These are phyloP conservation scores for Nothoprocta pentlandii DNA, from an alignment of 2,113 vertebrate species.

Conservation along the genomic window DNA sequence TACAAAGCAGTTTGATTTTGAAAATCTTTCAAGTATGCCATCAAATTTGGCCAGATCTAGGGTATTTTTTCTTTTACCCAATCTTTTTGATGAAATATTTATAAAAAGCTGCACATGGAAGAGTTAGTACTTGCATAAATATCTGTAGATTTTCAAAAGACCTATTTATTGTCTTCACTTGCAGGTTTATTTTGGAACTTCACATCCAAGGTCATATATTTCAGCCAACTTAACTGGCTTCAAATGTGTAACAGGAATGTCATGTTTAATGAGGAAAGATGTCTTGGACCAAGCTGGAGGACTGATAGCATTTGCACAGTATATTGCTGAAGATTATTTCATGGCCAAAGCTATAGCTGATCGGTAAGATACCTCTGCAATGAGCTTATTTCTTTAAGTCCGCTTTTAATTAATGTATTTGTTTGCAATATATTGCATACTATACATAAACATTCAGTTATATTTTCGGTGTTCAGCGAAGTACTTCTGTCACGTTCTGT, in stretches of 20 bases:
- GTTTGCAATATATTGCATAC: background rate
- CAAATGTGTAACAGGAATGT: conserved; percentile 99
- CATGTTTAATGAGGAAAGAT: conserved; percentile 97
- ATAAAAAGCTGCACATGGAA: background rate
- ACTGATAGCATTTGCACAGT: conserved; percentile 94
- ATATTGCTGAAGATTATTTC: conserved; percentile 99
- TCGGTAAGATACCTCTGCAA: conserved; percentile 81
- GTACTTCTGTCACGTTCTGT: background rate
- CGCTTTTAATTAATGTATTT: background rate
- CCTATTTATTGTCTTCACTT: background rate
- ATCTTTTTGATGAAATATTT: background rate
- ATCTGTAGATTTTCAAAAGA: background rate
- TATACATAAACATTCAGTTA: background rate
- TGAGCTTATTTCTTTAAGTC: background rate
- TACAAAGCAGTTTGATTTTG: background rate
- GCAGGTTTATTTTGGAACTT: conserved; percentile 98
- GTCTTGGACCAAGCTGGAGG: conserved; percentile 96
- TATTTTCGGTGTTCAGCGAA: background rate
- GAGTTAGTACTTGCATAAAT: background rate
- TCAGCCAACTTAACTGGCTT: conserved; percentile 96
- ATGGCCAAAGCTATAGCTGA: conserved; percentile 99
- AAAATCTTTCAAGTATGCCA: background rate
- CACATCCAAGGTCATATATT: conserved; percentile 97
- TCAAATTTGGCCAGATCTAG: fast-evolving
- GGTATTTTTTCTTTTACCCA: background rate